These are phyloP conservation scores for Oscheius sp. DNA, from an alignment of 2,888 invertebrate species.

Conservation along the genomic window DNA sequence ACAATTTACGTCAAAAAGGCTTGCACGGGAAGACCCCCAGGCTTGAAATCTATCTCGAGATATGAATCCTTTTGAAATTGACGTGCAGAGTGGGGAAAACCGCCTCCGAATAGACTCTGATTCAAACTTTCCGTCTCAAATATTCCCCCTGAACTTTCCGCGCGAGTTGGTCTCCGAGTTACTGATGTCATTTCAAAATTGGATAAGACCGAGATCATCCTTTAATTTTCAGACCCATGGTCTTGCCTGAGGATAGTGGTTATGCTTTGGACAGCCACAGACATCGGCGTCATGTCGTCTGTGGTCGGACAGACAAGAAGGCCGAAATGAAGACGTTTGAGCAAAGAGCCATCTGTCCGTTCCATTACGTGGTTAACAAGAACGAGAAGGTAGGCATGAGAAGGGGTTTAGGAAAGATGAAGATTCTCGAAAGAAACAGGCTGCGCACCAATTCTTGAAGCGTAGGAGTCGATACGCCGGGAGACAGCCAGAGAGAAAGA, in stretches of 20 bases:
- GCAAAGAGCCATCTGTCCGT: conserved; percentile 44
- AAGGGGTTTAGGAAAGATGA: not conserved
- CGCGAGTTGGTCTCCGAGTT: not conserved
- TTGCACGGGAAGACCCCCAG: too few relatives aligned
- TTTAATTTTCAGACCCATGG: conserved; percentile 24
- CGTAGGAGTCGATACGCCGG: too few relatives aligned
- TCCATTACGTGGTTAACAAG: conserved; percentile 37
- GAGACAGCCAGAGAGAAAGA: too few relatives aligned
- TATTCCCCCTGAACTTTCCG: too few relatives aligned
- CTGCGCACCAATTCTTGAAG: too few relatives aligned
- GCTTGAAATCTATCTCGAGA: too few relatives aligned
- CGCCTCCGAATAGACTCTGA: not conserved
- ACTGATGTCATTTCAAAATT: not conserved
- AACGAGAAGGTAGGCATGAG: conserved; percentile 35
- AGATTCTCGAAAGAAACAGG: not conserved
- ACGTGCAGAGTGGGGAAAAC: not conserved
- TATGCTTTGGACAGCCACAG: conserved; percentile 12
- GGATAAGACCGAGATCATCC: not conserved
- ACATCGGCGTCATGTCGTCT: conserved; percentile 42
- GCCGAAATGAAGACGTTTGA: conserved; percentile 34
- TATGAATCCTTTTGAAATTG: not conserved
- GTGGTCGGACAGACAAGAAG: conserved; percentile 38
- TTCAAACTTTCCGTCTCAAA: not conserved
- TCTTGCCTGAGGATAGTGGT: conserved; percentile 33
- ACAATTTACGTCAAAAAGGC: too few relatives aligned